phyloP scores from a whole-genome alignment of 2,797 vertebrate species.

The Chrosomus eos region DNA sequence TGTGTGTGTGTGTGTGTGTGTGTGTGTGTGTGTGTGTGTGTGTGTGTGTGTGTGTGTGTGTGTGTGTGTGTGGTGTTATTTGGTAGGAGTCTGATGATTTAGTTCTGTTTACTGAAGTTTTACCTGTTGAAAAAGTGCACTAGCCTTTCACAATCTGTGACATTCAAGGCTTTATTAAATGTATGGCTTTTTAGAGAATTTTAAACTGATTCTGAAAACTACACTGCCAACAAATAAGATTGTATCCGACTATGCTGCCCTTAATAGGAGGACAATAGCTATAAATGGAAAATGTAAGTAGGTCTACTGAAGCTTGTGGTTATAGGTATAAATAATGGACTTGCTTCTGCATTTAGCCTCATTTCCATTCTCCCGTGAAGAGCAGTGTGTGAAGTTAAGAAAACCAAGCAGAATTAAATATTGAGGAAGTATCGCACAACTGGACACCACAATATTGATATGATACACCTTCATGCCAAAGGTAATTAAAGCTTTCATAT shows the following conservation, averaged over 20 bases:
- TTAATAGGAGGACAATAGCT: neutral
- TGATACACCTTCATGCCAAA: neutral
- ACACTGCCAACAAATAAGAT: neutral
- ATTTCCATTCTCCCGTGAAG: neutral
- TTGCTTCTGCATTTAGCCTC: neutral
- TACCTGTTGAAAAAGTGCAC: neutral
- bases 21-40: too few relatives aligned
- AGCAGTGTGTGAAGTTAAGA: neutral
- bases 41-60: neutral
- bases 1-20: too few relatives aligned
- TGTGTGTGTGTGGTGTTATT: too few relatives aligned
- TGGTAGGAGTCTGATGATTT: too few relatives aligned
- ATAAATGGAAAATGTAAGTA: neutral
- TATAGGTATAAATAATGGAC: neutral
- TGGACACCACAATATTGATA: neutral
- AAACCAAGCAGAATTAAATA: neutral
- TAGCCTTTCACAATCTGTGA: neutral
- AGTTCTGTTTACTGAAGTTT: neutral
- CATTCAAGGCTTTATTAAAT: neutral
- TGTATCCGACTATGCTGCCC: neutral
- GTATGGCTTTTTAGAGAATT: neutral
- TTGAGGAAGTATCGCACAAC: neutral
- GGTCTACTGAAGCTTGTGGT: neutral
- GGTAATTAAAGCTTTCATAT: neutral
- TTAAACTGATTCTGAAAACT: neutral